phyloP scores from a whole-genome alignment of 1,140 invertebrate species.

The Pseudomyrmex sp. region DNA sequence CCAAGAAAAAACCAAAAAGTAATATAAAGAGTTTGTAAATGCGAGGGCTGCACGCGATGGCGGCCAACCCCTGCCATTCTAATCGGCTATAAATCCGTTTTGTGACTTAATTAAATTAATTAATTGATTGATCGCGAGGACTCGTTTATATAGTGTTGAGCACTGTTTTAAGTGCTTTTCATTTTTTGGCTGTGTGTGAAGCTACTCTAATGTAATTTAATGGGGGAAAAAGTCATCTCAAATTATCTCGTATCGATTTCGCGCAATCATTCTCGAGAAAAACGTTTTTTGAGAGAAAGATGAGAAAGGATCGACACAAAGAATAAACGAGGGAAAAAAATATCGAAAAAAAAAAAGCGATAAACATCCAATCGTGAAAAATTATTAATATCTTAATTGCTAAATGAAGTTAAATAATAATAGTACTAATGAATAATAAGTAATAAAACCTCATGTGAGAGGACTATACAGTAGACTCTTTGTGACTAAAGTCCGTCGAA shows the following conservation, averaged over 20 bases:
- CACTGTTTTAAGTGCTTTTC: conserved; percentile 85
- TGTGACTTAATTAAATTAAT: conserved; percentile 78
- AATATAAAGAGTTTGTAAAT: conserved; percentile 65
- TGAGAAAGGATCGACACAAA: conserved; percentile 1
- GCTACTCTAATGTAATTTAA: conserved; percentile 77
- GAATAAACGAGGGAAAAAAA: neutral
- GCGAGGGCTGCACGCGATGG: conserved; percentile 68
- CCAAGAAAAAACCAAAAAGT: conserved; percentile 31
- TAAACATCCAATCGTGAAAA: conserved; percentile 18
- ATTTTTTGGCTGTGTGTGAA: conserved; percentile 84
- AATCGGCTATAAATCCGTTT: conserved; percentile 76
- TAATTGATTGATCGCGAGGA: conserved; percentile 73
- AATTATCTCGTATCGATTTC: conserved; percentile 75
- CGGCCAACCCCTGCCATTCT: conserved; percentile 73
- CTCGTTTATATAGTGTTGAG: conserved; percentile 80
- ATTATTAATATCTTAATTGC: conserved; percentile 61
- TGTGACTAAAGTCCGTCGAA: too few relatives aligned
- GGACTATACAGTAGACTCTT: too few relatives aligned
- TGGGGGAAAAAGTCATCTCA: conserved; percentile 52
- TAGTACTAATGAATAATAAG: conserved; percentile 65
- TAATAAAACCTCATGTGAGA: conserved; percentile 57
- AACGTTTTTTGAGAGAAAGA: conserved; percentile 65
- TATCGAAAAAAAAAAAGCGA: neutral
- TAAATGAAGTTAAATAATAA: conserved; percentile 66
- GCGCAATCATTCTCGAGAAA: conserved; percentile 68